phyloP scores from a whole-genome alignment of 1,140 invertebrate genomes.

The Formica selysi region DNA sequence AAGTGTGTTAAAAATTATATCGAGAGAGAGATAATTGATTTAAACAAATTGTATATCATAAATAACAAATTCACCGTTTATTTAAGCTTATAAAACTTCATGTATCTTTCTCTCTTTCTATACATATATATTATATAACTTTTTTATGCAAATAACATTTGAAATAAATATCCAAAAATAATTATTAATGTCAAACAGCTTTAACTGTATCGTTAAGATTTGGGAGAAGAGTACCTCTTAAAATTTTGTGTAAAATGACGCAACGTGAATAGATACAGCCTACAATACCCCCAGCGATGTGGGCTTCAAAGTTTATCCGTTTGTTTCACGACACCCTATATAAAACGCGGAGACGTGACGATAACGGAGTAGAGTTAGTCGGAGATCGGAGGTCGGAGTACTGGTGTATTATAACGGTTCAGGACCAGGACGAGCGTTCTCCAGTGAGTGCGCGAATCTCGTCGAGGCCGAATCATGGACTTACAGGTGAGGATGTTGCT shows the following conservation, averaged over 20 bases:
- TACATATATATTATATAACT: no score
- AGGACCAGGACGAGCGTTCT: neutral
- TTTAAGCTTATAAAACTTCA: neutral
- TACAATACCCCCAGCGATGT: neutral
- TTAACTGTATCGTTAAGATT: no score
- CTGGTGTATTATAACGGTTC: neutral
- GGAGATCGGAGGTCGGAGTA: neutral
- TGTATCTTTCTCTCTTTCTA: no score
- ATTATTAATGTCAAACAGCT: no score
- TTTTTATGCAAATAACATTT: no score
- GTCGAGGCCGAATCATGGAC: neutral
- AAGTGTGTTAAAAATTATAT: constrained; percentile 2
- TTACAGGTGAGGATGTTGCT: neutral
- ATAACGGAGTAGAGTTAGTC: neutral
- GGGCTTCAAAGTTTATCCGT: neutral
- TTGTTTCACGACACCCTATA: neutral
- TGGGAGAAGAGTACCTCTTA: no score
- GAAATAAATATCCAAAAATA: no score
- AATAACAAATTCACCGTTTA: neutral
- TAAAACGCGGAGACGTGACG: neutral
- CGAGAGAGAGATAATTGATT: neutral
- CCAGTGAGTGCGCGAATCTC: neutral
- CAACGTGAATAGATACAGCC: neutral
- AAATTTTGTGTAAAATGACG: neutral
- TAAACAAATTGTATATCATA: neutral